phyloP scores from a whole-genome alignment of 2,113 vertebrate genomes.

The Isichthys henryi region DNA sequence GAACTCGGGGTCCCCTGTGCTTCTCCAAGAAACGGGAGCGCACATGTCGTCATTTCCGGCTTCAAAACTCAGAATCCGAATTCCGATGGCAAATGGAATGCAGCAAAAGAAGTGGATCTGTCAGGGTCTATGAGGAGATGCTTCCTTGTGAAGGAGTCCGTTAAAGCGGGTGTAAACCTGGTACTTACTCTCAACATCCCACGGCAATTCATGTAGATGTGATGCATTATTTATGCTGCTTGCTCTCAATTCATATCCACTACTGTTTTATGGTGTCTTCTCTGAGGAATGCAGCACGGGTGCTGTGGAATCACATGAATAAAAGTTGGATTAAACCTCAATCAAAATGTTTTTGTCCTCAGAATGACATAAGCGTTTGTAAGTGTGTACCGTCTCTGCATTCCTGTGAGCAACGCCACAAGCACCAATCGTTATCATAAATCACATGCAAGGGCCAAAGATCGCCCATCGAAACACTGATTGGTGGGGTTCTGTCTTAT shows the following conservation, averaged over 20 bases:
- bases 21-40: too few species aligned
- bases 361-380: neutral
- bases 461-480: neutral
- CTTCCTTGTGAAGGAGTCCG: neutral
- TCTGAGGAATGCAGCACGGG: neutral
- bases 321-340: neutral
- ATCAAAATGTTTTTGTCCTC: neutral
- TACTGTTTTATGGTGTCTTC: neutral
- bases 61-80: too few species aligned
- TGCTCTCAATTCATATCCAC: neutral
- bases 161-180: too few species aligned
- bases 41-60: too few species aligned
- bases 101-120: neutral
- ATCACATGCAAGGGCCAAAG: neutral
- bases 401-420: neutral
- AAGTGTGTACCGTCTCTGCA: neutral
- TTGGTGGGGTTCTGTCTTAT: conserved; percentile 13
- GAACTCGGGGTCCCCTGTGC: too few species aligned
- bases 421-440: neutral
- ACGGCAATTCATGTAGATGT: neutral
- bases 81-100: too few species aligned
- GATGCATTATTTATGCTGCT: neutral
- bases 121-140: neutral
- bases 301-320: neutral
- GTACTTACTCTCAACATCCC: neutral